These are phyloP conservation scores for Theodoxus fluviatilis DNA, from an alignment of 2,888 invertebrate genomes.

Conservation along the genomic window DNA sequence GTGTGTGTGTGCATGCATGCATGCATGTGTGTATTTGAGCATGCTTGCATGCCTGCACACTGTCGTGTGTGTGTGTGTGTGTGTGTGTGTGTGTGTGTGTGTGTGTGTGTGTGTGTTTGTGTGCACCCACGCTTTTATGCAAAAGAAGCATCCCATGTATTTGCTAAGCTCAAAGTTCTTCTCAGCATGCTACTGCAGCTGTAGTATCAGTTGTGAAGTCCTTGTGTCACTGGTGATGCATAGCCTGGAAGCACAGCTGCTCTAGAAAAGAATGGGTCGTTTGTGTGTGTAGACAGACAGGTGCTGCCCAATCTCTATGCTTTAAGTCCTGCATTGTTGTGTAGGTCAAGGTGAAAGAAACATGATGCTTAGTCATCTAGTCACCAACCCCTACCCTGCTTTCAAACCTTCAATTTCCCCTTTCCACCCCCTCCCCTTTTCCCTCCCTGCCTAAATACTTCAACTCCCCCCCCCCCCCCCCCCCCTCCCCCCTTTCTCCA, in stretches of 20 bases:
- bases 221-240: too few species aligned
- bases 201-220: too few species aligned
- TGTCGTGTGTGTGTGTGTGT: neutral
- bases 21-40: neutral
- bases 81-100: conserved; percentile 18
- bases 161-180: too few species aligned
- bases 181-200: too few species aligned
- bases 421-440: neutral
- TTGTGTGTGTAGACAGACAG: neutral
- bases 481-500: conserved; percentile 2
- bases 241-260: too few species aligned
- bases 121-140: neutral
- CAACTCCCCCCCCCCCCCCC: too few species aligned
- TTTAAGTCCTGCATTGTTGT: too few species aligned
- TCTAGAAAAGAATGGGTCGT: too few species aligned
- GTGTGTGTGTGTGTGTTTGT: conserved; percentile 15
- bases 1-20: conserved; percentile 8
- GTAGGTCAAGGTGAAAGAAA: too few species aligned
- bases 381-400: neutral
- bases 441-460: neutral
- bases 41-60: neutral
- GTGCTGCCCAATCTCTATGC: too few species aligned
- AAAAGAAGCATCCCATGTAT: too few species aligned
- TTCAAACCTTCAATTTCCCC: neutral
- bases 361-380: too few species aligned